Conservation (phyloP, 2,113 vertebrate genomes). For the Atractosteus spatula region DNA sequence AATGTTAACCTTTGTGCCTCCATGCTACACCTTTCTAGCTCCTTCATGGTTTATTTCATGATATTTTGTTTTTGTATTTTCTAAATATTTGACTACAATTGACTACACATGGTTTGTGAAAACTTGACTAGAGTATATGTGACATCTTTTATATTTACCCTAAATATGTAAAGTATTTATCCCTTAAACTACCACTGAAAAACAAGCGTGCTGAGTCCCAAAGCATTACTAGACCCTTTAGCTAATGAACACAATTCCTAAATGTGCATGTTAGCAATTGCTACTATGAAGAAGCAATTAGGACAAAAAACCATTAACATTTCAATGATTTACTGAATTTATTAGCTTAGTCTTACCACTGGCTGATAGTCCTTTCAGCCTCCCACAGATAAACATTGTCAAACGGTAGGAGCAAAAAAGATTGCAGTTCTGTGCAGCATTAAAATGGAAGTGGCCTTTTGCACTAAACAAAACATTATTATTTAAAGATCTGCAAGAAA, state of each 20-base stretch:
- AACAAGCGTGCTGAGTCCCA: no score
- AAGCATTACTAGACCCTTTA: background rate
- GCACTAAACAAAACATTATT: background rate
- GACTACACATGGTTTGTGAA: no score
- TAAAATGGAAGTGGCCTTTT: background rate
- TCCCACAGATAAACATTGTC: background rate
- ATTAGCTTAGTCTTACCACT: background rate
- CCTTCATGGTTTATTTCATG: no score
- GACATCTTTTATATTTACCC: no score
- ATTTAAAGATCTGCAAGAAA: background rate
- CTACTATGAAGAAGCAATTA: background rate
- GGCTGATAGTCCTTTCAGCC: background rate
- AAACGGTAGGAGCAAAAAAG: no score
- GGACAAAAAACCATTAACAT: conserved; percentile 3
- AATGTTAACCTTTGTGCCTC: no score
- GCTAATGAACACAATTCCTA: background rate
- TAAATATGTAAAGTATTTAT: no score
- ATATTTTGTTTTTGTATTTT: no score
- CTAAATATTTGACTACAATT: no score
- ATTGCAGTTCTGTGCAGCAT: no score
- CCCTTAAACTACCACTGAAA: background rate
- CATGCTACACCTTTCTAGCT: no score
- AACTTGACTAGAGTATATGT: no score
- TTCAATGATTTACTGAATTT: conserved; percentile 9
- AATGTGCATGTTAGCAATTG: background rate